These are phyloP conservation scores for Drosophila basisetae DNA, from an alignment of 2,888 invertebrate species.

Conservation along the genomic window DNA sequence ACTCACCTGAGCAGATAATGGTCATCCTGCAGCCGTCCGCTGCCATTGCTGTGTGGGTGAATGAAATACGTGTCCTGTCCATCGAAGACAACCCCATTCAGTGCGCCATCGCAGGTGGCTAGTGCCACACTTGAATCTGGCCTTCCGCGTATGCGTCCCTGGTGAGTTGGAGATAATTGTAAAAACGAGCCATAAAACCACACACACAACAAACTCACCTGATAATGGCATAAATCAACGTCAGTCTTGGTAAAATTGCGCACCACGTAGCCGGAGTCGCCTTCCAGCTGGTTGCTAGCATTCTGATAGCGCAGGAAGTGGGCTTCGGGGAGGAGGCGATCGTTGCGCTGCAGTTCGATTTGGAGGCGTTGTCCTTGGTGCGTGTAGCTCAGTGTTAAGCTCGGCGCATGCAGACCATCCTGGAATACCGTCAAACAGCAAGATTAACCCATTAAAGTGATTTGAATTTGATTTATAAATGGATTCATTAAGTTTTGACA, in stretches of 20 bases:
- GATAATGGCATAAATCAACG: constrained; percentile 85
- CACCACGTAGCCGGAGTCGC: constrained; percentile 69
- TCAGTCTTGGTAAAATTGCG: constrained; percentile 85
- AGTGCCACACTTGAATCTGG: constrained; percentile 92
- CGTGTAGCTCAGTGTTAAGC: constrained; percentile 56
- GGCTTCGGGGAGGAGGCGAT: constrained; percentile 83
- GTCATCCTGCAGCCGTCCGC: constrained; percentile 82
- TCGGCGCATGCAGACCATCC: constrained; percentile 35
- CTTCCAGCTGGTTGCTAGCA: constrained; percentile 60
- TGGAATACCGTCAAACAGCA: constrained; percentile 23
- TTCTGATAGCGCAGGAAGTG: constrained; percentile 85
- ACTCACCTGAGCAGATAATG: constrained; percentile 85
- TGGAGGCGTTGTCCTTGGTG: constrained; percentile 61
- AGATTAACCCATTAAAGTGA: constrained; percentile 48
- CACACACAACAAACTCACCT: constrained; percentile 73
- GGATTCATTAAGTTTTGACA: constrained; percentile 58
- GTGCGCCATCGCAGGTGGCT: constrained; percentile 90
- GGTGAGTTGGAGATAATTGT: constrained; percentile 27
- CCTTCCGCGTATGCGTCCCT: constrained; percentile 89
- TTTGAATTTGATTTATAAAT: constrained; percentile 13
- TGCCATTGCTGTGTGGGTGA: constrained; percentile 79
- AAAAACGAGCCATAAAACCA: background rate
- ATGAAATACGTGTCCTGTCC: constrained; percentile 92
- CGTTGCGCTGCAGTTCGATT: constrained; percentile 84
- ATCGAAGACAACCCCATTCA: constrained; percentile 92